phyloP scores from a whole-genome alignment of 2,888 invertebrate genomes.

The Parnassius apollo region DNA sequence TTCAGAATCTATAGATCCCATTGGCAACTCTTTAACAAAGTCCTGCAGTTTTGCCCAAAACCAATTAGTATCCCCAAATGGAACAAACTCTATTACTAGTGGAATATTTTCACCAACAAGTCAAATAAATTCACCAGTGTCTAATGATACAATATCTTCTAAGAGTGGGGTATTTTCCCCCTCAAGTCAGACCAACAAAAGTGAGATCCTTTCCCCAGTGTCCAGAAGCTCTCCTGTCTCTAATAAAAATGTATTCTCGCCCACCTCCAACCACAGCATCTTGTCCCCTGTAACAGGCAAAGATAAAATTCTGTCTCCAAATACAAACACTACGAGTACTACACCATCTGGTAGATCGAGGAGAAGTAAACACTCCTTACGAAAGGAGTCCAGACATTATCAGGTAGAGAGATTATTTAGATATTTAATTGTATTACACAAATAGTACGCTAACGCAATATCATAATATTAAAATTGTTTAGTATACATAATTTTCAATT shows the following conservation, averaged over 20 bases:
- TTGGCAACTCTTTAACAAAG: constrained; percentile 66
- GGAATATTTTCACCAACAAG: constrained; percentile 79
- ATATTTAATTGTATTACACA: constrained; percentile 14
- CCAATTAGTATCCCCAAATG: constrained; percentile 74
- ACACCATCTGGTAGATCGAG: constrained; percentile 81
- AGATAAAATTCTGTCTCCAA: constrained; percentile 71
- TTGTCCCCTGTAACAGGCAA: constrained; percentile 68
- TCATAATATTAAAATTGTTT: constrained; percentile 18
- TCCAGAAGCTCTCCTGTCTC: constrained; percentile 75
- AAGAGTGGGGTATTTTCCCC: constrained; percentile 79
- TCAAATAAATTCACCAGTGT: constrained; percentile 77
- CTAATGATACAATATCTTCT: constrained; percentile 77
- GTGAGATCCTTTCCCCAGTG: constrained; percentile 72
- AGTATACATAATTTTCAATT: constrained; percentile 11
- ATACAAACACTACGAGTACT: constrained; percentile 73
- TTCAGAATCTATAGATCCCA: constrained; percentile 64
- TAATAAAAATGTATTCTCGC: constrained; percentile 71
- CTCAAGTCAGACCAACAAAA: constrained; percentile 75
- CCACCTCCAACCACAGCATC: constrained; percentile 71
- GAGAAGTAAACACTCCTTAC: constrained; percentile 79
- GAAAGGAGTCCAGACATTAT: constrained; percentile 87
- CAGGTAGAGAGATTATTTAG: constrained; percentile 72
- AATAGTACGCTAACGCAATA: constrained; percentile 26
- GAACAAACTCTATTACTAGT: constrained; percentile 76
- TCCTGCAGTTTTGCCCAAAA: constrained; percentile 65